Conservation (phyloP, 2,888 invertebrate species). For the Pyrocoelia pectoralis region DNA sequence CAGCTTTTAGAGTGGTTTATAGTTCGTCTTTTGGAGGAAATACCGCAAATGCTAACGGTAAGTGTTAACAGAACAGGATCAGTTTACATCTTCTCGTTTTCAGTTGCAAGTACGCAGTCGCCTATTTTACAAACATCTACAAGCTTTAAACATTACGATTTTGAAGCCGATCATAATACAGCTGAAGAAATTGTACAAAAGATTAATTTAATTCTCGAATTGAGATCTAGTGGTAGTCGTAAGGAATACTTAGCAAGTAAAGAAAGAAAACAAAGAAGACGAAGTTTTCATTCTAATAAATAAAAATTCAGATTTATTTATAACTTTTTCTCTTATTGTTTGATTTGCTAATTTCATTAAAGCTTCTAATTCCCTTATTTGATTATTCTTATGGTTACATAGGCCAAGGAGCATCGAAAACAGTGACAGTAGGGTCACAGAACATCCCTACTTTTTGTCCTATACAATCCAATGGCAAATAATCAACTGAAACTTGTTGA, state of each 20-base stretch:
- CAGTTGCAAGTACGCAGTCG: conserved; percentile 45
- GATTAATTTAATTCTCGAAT: conserved; percentile 84
- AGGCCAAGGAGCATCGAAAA: too few relatives aligned
- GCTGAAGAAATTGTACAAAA: conserved; percentile 88
- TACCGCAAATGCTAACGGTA: conserved; percentile 1
- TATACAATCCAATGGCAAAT: too few relatives aligned
- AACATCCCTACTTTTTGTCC: too few relatives aligned
- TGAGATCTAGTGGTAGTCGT: conserved; percentile 79
- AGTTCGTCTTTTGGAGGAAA: conserved; percentile 57
- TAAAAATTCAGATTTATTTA: conserved; percentile 3
- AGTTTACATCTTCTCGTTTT: conserved; percentile 17
- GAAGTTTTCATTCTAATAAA: conserved; percentile 60
- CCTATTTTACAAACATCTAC: conserved; percentile 59
- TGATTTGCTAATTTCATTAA: not conserved
- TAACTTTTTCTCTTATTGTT: not conserved
- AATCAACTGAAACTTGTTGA: too few relatives aligned
- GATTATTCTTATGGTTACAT: not conserved
- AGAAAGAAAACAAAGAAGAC: conserved; percentile 73
- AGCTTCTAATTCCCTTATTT: not conserved
- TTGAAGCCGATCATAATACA: conserved; percentile 79
- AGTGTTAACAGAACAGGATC: not conserved
- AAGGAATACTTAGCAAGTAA: conserved; percentile 82
- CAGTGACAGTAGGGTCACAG: too few relatives aligned
- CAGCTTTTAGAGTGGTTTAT: conserved; percentile 78
- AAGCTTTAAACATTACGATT: conserved; percentile 86